These are phyloP conservation scores for Coenonympha glycerion DNA, from an alignment of 2,888 invertebrate species.

Conservation along the genomic window DNA sequence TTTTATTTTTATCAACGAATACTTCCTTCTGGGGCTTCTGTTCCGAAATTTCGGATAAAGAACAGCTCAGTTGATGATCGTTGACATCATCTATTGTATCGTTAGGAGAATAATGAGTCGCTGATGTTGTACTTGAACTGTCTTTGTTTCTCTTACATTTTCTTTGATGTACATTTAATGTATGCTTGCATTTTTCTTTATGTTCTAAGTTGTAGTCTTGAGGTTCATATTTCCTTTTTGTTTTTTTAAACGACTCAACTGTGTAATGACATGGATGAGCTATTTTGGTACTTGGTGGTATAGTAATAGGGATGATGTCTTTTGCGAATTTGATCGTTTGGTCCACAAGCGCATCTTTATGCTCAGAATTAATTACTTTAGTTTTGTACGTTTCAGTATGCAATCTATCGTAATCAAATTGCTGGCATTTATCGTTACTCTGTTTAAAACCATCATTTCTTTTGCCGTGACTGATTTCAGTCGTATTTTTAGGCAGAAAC, in stretches of 20 bases:
- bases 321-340: slow-evolving; percentile 59
- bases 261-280: slow-evolving; percentile 49
- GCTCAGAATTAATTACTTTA: slow-evolving; percentile 28
- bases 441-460: slow-evolving; percentile 23
- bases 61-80: slow-evolving; percentile 53
- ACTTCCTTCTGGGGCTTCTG: slow-evolving; percentile 41
- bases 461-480: background rate
- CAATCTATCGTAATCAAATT: slow-evolving; percentile 35
- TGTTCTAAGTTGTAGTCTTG: slow-evolving; percentile 15
- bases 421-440: slow-evolving; percentile 42
- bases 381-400: slow-evolving; percentile 27
- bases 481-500: slow-evolving; percentile 24
- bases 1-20: slow-evolving; percentile 30
- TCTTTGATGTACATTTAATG: slow-evolving; percentile 37
- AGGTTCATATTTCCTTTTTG: slow-evolving; percentile 36
- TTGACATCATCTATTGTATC: slow-evolving; percentile 58
- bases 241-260: slow-evolving; percentile 47
- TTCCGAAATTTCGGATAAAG: slow-evolving; percentile 54
- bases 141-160: slow-evolving; percentile 35
- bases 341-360: slow-evolving; percentile 45
- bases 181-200: slow-evolving; percentile 39
- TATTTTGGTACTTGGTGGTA: slow-evolving; percentile 45
- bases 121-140: slow-evolving; percentile 38
- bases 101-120: slow-evolving; percentile 45
- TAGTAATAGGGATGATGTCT: slow-evolving; percentile 51